These are phyloP conservation scores for Sander lucioperca DNA, from an alignment of 2,113 vertebrate genomes.

Conservation along the genomic window DNA sequence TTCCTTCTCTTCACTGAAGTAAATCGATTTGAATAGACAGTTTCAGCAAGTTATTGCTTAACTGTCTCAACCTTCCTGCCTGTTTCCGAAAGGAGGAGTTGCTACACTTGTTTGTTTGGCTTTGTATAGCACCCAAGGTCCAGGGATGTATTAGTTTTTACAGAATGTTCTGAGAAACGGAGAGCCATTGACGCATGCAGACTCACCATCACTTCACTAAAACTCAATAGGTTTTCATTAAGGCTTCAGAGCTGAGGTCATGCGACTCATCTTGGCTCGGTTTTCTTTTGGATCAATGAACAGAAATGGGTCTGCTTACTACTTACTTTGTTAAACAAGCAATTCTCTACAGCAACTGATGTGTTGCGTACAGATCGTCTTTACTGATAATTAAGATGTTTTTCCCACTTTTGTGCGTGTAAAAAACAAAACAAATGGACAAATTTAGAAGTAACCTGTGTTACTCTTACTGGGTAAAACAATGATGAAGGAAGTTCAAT, in stretches of 20 bases:
- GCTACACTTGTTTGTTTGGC: constrained; percentile 27
- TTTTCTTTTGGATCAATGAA: constrained; percentile 43
- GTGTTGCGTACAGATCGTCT: neutral
- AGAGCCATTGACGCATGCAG: constrained; percentile 19
- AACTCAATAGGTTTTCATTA: constrained; percentile 59
- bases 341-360: neutral
- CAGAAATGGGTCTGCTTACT: constrained; percentile 15
- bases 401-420: neutral
- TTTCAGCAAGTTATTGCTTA: constrained; percentile 30
- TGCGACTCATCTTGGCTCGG: constrained; percentile 30
- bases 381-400: neutral
- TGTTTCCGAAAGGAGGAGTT: constrained; percentile 8
- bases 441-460: neutral
- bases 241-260: constrained; percentile 44
- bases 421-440: neutral
- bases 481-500: neutral
- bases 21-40: constrained; percentile 53
- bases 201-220: constrained; percentile 30
- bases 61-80: constrained; percentile 34
- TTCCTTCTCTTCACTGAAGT: constrained; percentile 38
- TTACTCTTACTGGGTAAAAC: neutral
- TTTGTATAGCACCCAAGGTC: constrained; percentile 2
- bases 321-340: constrained; percentile 15
- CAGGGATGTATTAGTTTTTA: constrained; percentile 24
- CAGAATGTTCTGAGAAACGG: constrained; percentile 54